Evolutionary conservation across 2,797 vertebrate species (phyloP).

Genomic region (Macropodus opercularis): DNA sequence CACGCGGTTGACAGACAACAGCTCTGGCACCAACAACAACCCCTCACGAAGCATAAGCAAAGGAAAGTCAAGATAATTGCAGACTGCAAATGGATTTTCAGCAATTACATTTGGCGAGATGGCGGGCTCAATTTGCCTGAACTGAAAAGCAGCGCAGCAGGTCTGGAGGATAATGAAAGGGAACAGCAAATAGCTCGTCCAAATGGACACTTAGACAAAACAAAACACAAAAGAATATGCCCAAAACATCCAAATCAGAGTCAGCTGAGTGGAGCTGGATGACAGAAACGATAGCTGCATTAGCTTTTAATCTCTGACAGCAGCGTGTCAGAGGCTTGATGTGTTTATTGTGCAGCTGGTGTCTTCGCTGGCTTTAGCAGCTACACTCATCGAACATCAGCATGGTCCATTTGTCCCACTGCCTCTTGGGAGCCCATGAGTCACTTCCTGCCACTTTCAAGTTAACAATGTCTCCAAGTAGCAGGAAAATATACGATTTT

Average conservation of each 20-base stretch:
- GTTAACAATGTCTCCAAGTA: constrained; percentile 2
- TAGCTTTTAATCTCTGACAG: constrained; percentile 45
- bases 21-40: constrained; percentile 5
- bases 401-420: constrained; percentile 6
- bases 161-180: constrained; percentile 46
- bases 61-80: constrained; percentile 56
- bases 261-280: constrained; percentile 33
- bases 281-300: constrained; percentile 16
- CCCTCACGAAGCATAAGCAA: constrained; percentile 24
- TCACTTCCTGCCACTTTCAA: background rate
- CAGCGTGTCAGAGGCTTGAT: constrained; percentile 24
- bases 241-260: constrained; percentile 30
- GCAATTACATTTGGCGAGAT: constrained; percentile 25
- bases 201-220: constrained; percentile 37
- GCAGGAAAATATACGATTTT: background rate
- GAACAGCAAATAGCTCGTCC: constrained; percentile 28
- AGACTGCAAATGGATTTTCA: constrained; percentile 35
- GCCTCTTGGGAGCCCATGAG: constrained; percentile 2
- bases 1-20: constrained; percentile 33
- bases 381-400: constrained; percentile 9
- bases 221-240: constrained; percentile 20
- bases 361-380: constrained; percentile 21
- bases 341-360: constrained; percentile 15
- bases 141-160: constrained; percentile 32
- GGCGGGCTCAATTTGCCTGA: constrained; percentile 13